Conservation (phyloP, 2,888 invertebrate genomes). For the Glaucopsyche alexis region DNA sequence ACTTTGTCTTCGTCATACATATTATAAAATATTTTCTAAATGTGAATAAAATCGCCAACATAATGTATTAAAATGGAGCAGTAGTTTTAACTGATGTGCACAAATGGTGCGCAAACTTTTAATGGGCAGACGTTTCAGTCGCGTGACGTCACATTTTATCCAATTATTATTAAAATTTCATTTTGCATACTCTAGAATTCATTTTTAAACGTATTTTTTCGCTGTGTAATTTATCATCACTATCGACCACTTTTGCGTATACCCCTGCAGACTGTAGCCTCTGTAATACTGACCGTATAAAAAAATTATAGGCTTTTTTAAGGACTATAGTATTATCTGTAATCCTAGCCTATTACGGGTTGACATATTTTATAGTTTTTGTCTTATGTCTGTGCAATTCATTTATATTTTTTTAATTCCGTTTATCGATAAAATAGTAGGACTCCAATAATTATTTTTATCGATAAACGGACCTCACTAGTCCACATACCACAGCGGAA, state of each 20-base stretch:
- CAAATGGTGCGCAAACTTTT: slow-evolving; percentile 15
- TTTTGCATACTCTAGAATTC: neutral
- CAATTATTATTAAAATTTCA: neutral
- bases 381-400: neutral
- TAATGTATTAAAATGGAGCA: neutral
- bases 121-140: slow-evolving; percentile 6
- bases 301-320: too few relatives aligned
- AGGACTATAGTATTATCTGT: too few relatives aligned
- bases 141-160: neutral
- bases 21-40: neutral
- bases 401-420: neutral
- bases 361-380: too few relatives aligned
- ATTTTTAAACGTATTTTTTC: neutral
- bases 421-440: too few relatives aligned
- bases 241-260: too few relatives aligned
- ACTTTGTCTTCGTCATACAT: too few relatives aligned
- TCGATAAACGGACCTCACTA: slow-evolving; percentile 29
- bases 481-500: slow-evolving; percentile 26
- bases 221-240: too few relatives aligned
- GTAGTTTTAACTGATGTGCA: slow-evolving; percentile 3
- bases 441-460: neutral
- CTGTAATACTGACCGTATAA: too few relatives aligned
- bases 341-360: too few relatives aligned
- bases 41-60: neutral
- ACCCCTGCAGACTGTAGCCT: too few relatives aligned